These are phyloP conservation scores for Tuta absoluta DNA, from an alignment of 2,888 invertebrate genomes.

Conservation along the genomic window DNA sequence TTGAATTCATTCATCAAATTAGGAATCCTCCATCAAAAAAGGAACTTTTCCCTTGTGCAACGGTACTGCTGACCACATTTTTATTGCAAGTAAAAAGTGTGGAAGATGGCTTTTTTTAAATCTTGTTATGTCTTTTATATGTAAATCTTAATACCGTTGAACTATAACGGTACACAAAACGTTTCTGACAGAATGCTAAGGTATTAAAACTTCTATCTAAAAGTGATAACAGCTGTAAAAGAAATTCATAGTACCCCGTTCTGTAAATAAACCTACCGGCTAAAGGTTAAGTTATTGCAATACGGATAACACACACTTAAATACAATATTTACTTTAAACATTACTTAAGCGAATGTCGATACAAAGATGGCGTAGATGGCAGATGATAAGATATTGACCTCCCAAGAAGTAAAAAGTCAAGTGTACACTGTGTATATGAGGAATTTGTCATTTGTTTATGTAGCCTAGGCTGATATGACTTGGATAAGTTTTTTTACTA, in stretches of 20 bases:
- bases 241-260: background rate
- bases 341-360: background rate
- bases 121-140: no score
- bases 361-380: background rate
- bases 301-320: constrained; percentile 1
- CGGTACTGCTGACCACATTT: background rate
- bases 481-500: no score
- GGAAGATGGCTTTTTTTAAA: no score
- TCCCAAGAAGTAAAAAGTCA: constrained; percentile 11
- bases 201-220: no score
- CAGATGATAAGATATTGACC: constrained; percentile 4
- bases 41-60: no score
- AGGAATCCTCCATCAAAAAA: no score
- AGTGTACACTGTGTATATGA: background rate
- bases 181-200: background rate
- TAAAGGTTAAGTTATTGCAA: constrained; percentile 9
- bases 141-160: no score
- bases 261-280: background rate
- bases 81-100: background rate
- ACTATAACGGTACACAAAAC: background rate
- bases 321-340: constrained; percentile 3
- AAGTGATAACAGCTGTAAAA: no score
- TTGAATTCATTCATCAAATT: no score
- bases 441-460: no score
- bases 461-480: no score